Conservation (phyloP, 2,113 vertebrate genomes). For the Chloroceryle aenea region DNA sequence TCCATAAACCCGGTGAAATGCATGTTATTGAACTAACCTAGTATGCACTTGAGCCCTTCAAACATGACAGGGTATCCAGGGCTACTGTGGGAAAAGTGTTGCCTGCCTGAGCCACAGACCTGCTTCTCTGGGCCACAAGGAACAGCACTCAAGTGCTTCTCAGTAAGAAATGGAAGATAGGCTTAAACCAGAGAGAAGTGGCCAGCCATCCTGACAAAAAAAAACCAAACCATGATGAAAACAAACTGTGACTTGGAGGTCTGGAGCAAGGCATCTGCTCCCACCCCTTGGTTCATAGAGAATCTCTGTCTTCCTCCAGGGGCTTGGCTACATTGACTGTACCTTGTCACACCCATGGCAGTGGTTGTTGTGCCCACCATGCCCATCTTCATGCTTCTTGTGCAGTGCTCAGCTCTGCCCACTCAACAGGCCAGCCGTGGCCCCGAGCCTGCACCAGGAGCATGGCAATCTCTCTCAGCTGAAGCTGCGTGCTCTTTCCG, state of each 20-base stretch:
- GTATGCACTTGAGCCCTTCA: background rate
- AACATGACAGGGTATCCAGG: accelerated
- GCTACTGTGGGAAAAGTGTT: background rate
- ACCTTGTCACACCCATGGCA: accelerated
- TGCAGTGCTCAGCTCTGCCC: background rate
- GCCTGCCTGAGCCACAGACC: accelerated
- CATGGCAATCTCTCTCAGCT: accelerated
- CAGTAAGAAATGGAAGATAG: background rate
- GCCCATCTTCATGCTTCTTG: accelerated
- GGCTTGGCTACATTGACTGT: background rate
- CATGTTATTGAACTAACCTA: background rate
- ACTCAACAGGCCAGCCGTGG: accelerated
- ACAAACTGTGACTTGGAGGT: background rate
- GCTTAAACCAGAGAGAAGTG: background rate
- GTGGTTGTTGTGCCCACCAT: background rate
- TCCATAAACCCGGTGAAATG: background rate
- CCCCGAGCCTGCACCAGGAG: background rate
- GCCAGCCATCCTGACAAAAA: background rate
- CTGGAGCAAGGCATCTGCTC: background rate
- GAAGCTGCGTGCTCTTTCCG: background rate
- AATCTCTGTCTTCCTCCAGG: background rate
- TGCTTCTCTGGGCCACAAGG: background rate
- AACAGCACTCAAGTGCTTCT: background rate
- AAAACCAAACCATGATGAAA: background rate
- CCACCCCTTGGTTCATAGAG: background rate